phyloP scores from a whole-genome alignment of 2,888 invertebrate species.

The Lottia gigantea region DNA sequence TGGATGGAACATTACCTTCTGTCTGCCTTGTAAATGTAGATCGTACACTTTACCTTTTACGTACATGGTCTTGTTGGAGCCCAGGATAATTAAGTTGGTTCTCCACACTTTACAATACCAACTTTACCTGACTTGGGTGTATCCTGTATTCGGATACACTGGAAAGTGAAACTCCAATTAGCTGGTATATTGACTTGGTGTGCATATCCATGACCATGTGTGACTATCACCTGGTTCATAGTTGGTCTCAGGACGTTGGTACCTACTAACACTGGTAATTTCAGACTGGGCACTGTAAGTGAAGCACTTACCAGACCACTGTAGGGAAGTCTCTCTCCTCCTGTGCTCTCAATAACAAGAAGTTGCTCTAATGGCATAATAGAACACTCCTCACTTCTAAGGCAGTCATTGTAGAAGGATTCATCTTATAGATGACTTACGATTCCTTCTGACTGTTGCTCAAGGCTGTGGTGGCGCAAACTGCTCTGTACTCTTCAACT shows the following conservation, averaged over 20 bases:
- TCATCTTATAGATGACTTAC: neutral
- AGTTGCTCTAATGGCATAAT: conserved; percentile 11
- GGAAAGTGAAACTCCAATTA: conserved; percentile 23
- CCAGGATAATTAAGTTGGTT: no score
- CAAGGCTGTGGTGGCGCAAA: no score
- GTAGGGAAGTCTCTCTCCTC: conserved; percentile 24
- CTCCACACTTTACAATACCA: conserved; percentile 15
- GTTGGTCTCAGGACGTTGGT: conserved; percentile 20
- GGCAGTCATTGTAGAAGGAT: conserved; percentile 11
- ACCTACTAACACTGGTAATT: conserved; percentile 18
- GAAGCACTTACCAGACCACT: conserved; percentile 17
- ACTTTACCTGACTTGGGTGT: conserved; percentile 17
- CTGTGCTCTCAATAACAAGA: conserved; percentile 24
- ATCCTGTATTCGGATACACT: conserved; percentile 18
- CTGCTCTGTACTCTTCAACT: no score
- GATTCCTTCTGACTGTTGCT: no score
- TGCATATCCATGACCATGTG: conserved; percentile 17
- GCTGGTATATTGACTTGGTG: conserved; percentile 19
- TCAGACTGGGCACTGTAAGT: conserved; percentile 1
- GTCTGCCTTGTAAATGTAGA: no score
- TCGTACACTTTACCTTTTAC: no score
- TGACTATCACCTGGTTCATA: conserved; percentile 2
- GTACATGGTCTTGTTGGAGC: no score
- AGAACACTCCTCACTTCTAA: neutral
- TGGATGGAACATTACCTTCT: no score